Base-by-base conservation (phyloP, 2,113 vertebrate species). In the Podilymbus podiceps region DNA sequence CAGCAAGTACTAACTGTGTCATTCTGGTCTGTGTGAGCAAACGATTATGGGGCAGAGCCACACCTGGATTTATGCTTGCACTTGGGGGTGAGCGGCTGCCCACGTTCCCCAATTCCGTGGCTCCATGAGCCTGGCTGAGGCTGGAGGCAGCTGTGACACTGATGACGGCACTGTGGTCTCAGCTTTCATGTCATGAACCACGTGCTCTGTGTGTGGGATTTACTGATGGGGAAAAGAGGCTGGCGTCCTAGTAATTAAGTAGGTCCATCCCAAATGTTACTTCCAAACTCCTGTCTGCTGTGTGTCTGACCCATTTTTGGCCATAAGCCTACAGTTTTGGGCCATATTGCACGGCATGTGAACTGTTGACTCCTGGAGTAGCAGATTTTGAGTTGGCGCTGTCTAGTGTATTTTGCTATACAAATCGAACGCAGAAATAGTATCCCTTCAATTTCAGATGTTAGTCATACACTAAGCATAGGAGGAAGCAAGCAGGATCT, bases 1-100 rank as follows among this genome's bases (percentile, higher is more conserved):
- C 71, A 94, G 40, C 66, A 79, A 69, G 58, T 76, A n/a, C 42
- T 9, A 22, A 11, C 88, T 62, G 46, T 74, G 90, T 95, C 79
- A 83, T 62, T 85, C 33, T 69, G 67, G 68, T 62, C 76, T 84
- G 64, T 1, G 5, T 0, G 1, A 93, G 59, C n/a, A 52, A 74
- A 87, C 1, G 0, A 78, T 89, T 71, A 77, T 0, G 0, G 59
- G 56, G 35, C 44, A 95, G 73, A 78, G 81, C 49, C 94, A 87
- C 78, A 28, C 74, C 85, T 88, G 71, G 55, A 33, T 69, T 75
- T 71, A 31, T 71, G 38, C 56, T 31, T 84, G 20, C 2, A 1
- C 7, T 1, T 59, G 42, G 15, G 35, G 13, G 5, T 66, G 71
- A 59, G 72, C 2, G 2, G 15, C 79, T 2, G 1, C 50, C 20